These are phyloP conservation scores for Oryzias melastigma DNA, from an alignment of 2,113 vertebrate species.

Conservation along the genomic window DNA sequence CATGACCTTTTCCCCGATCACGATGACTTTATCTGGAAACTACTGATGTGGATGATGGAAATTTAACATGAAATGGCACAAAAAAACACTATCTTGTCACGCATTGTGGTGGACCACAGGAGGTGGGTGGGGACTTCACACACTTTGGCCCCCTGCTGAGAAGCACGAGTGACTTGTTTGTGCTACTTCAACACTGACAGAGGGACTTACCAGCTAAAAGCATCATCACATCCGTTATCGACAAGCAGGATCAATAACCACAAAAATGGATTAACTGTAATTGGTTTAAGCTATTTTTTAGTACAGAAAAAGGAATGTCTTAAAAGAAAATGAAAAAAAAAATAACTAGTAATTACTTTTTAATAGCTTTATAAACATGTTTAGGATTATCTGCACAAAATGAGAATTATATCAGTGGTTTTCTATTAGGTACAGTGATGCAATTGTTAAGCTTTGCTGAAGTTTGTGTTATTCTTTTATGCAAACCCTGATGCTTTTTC, in stretches of 20 bases:
- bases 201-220: slow-evolving; percentile 51
- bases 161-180: slow-evolving; percentile 24
- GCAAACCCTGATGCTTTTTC: too few relatives aligned
- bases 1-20: slow-evolving; percentile 8
- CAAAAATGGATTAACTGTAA: neutral
- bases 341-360: too few relatives aligned
- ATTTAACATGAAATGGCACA: slow-evolving; percentile 29
- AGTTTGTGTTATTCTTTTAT: too few relatives aligned
- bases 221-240: slow-evolving; percentile 7
- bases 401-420: too few relatives aligned
- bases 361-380: too few relatives aligned
- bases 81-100: slow-evolving; percentile 27
- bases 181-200: slow-evolving; percentile 14
- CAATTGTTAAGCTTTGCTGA: too few relatives aligned
- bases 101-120: slow-evolving; percentile 55
- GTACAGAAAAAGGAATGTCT: neutral
- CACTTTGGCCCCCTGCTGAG: slow-evolving; percentile 21
- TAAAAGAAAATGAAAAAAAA: neutral
- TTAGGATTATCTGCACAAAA: too few relatives aligned
- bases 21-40: slow-evolving; percentile 36
- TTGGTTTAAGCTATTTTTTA: neutral
- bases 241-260: slow-evolving; percentile 4
- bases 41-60: slow-evolving; percentile 36
- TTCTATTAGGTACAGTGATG: too few relatives aligned
- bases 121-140: slow-evolving; percentile 65